Percentiles rank a stretch among this genome's conserved stretches.
Conservation (phyloP, 1,140 invertebrate genomes). For the Popillia japonica region DNA sequence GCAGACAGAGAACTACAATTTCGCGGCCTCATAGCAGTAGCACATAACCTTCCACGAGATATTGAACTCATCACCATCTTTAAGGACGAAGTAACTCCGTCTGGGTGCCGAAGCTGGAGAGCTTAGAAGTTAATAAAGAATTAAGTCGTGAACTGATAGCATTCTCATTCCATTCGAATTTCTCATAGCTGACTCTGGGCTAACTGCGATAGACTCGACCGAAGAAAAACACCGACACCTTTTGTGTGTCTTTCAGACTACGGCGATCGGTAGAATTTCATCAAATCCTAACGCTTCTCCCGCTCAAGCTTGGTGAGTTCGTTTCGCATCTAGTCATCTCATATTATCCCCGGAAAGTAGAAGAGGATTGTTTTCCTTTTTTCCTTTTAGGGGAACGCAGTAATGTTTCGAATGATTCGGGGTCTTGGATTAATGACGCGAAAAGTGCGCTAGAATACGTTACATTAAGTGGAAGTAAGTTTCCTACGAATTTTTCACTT, state of each 20-base stretch:
- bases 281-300: slow-evolving; percentile 13
- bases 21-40: neutral
- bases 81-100: neutral
- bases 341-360: neutral
- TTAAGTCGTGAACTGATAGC: slow-evolving; percentile 15
- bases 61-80: neutral
- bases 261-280: neutral
- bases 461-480: slow-evolving; percentile 11
- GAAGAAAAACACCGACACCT: neutral
- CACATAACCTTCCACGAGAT: neutral
- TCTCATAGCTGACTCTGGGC: neutral
- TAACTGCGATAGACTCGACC: neutral
- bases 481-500: neutral
- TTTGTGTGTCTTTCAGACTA: slow-evolving; percentile 8
- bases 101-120: neutral
- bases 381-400: neutral
- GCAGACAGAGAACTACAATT: too few species aligned
- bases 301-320: neutral
- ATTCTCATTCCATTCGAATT: neutral
- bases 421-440: slow-evolving; percentile 1
- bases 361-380: neutral
- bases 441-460: slow-evolving; percentile 4
- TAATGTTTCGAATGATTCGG: neutral
- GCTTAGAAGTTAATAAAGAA: slow-evolving; percentile 30
- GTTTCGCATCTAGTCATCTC: neutral